Evolutionary conservation across 2,113 vertebrate species (phyloP).

Genomic region (Semicossyphus pulcher): DNA sequence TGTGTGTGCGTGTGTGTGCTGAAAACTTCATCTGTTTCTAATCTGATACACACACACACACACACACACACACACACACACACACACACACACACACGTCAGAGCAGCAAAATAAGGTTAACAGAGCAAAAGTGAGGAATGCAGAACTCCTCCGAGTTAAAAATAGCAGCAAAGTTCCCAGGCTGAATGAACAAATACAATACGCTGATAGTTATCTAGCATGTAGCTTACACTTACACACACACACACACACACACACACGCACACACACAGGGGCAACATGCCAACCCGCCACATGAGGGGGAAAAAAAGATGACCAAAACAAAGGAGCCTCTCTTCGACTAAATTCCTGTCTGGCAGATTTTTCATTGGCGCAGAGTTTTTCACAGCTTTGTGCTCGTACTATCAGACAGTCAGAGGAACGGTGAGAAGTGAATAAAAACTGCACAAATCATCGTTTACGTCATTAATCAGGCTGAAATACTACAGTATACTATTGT

Average conservation of each 20-base stretch:
- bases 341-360: constrained; percentile 79
- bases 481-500: neutral
- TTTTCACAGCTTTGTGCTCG: constrained; percentile 41
- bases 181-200: constrained; percentile 89
- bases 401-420: neutral
- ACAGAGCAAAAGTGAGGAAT: constrained; percentile 78
- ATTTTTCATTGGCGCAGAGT: constrained; percentile 41
- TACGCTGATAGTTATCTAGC: constrained; percentile 86
- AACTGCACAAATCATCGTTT: neutral
- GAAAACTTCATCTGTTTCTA: constrained; percentile 90
- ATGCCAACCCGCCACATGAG: constrained; percentile 57
- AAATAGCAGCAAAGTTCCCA: constrained; percentile 91
- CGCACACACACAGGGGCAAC: constrained; percentile 3
- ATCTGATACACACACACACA: constrained; percentile 76
- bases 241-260: constrained; percentile 30
- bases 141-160: constrained; percentile 89
- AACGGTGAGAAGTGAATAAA: neutral
- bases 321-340: constrained; percentile 88
- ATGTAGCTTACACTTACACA: constrained; percentile 29
- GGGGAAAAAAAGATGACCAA: constrained; percentile 38
- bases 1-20: constrained; percentile 7
- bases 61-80: constrained; percentile 1
- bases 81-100: constrained; percentile 4
- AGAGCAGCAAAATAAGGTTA: constrained; percentile 76
- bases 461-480: neutral